Base-by-base conservation (phyloP, 2,888 invertebrate species). In the Sisyra nigra region DNA sequence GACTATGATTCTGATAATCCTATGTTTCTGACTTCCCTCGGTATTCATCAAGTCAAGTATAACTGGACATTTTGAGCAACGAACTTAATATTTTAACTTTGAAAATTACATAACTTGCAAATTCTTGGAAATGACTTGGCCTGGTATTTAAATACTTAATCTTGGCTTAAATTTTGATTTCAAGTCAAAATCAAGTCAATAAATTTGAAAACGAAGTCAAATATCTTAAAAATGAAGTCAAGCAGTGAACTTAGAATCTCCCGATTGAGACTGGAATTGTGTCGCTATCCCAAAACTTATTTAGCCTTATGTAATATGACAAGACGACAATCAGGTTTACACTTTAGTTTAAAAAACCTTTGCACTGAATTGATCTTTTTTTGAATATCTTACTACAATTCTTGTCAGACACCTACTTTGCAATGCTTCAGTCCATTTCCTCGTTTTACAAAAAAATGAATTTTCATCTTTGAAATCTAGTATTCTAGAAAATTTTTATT, bases 251-350 rank as follows among this genome's bases (percentile, higher is more conserved):
- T n/a, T n/a, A n/a, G n/a, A n/a, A n/a, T n/a, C n/a, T n/a, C n/a
- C n/a, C n/a, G n/a, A n/a, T n/a, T n/a, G n/a, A n/a, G n/a, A n/a
- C n/a, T n/a, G n/a, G n/a, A n/a, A n/a, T n/a, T n/a, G n/a, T n/a
- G n/a, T n/a, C n/a, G n/a, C n/a, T n/a, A n/a, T n/a, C n/a, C n/a
- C n/a, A n/a, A n/a, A n/a, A n/a, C n/a, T n/a, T n/a, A n/a, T n/a
- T n/a, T n/a, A n/a, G n/a, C n/a, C n/a, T n/a, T n/a, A n/a, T n/a
- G n/a, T n/a, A n/a, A n/a, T n/a, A n/a, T n/a, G n/a, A n/a, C n/a
- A n/a, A n/a, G n/a, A n/a, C n/a, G n/a, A n/a, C 93, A 89, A 60
- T 93, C 93, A 0, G 93, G 92, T 92, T 62, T 92, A 88, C 54
- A 89, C 92, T 0, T 72, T 77, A 3, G 62, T 72, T 44, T 74